These are phyloP conservation scores for Abrostola tripartita DNA, from an alignment of 2,888 invertebrate species.

Conservation along the genomic window DNA sequence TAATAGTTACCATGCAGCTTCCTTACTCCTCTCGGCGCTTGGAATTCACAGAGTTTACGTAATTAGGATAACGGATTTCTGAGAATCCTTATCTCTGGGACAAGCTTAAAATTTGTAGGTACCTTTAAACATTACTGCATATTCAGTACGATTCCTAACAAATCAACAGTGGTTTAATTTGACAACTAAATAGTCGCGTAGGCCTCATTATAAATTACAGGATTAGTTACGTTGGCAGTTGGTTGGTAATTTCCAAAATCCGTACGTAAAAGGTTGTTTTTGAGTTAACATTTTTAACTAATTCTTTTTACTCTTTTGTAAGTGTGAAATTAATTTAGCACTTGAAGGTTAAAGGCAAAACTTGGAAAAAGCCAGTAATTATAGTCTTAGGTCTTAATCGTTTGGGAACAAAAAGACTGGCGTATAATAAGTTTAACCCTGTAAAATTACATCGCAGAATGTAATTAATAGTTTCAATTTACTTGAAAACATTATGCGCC, in stretches of 20 bases:
- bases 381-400: neutral
- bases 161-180: constrained; percentile 31
- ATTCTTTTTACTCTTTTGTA: neutral
- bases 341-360: too few species aligned
- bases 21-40: too few species aligned
- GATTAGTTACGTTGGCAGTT: constrained; percentile 10
- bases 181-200: constrained; percentile 30
- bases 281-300: constrained; percentile 1
- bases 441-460: neutral
- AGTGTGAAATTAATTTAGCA: too few species aligned
- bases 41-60: too few species aligned
- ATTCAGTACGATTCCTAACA: too few species aligned
- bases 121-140: too few species aligned
- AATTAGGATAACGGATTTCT: too few species aligned
- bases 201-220: constrained; percentile 16
- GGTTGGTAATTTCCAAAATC: neutral
- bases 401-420: neutral
- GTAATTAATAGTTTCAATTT: neutral
- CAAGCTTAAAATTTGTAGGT: too few species aligned
- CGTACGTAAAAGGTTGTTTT: neutral
- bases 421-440: neutral
- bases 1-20: too few species aligned
- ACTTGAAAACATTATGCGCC: neutral
- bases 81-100: too few species aligned
- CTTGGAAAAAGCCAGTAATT: too few species aligned